These are phyloP conservation scores for Aporophyla nigra DNA, from an alignment of 2,888 invertebrate genomes.

Conservation along the genomic window DNA sequence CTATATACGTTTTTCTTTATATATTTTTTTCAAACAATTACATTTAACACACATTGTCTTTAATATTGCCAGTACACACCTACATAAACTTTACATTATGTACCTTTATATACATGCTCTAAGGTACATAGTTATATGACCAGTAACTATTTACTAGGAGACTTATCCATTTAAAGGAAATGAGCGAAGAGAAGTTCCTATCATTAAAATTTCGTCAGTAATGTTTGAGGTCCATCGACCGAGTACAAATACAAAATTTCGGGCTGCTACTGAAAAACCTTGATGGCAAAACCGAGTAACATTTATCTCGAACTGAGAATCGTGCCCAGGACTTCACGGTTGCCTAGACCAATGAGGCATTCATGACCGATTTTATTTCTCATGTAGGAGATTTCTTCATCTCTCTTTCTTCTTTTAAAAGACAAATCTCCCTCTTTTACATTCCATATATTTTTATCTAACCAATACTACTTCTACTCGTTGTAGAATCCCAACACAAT, in stretches of 20 bases:
- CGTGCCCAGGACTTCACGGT: background rate
- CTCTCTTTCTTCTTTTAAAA: background rate
- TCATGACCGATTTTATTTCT: background rate
- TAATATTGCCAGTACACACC: constrained; percentile 39
- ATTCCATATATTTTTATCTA: background rate
- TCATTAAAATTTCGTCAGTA: background rate
- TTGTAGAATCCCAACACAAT: background rate
- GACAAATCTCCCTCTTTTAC: background rate
- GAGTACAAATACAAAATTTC: background rate
- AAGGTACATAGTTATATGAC: constrained; percentile 31
- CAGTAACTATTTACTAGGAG: background rate
- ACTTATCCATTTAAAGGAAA: background rate
- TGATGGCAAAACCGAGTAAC: background rate
- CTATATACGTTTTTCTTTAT: background rate
- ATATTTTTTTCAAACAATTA: constrained; percentile 6
- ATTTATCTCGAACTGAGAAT: background rate
- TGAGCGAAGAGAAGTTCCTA: background rate
- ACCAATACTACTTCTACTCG: background rate
- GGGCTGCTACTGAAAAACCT: background rate
- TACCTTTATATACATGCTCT: constrained; percentile 47
- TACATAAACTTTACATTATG: constrained; percentile 38
- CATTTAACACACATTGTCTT: constrained; percentile 38
- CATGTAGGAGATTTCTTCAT: background rate
- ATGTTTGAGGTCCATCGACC: background rate
- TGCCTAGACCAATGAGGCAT: background rate